Percentiles rank a stretch among this genome's conserved stretches.
phyloP scores from a whole-genome alignment of 2,797 vertebrate genomes.

The Labeo calbasu region DNA sequence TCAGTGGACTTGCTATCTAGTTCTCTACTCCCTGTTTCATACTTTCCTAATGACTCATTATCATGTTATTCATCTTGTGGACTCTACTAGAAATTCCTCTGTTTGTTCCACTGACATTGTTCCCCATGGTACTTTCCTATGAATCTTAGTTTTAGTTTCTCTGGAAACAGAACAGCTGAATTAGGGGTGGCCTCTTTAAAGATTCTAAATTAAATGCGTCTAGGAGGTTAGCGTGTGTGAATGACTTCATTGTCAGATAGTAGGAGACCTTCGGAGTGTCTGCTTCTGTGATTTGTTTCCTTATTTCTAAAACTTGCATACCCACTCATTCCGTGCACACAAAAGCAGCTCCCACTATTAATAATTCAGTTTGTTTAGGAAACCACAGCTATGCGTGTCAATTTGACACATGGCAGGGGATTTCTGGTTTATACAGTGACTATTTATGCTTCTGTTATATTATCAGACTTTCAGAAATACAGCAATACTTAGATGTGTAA shows the following conservation, averaged over 20 bases:
- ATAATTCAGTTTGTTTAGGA: slow-evolving; percentile 62
- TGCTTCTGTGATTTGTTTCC: slow-evolving; percentile 60
- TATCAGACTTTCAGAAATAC: background rate
- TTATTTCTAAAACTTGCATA: slow-evolving; percentile 33
- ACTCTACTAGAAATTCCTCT: slow-evolving; percentile 13
- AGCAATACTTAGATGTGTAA: background rate
- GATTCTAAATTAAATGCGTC: slow-evolving; percentile 35
- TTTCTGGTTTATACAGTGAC: background rate
- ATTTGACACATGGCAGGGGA: background rate
- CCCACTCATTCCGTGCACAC: slow-evolving; percentile 39
- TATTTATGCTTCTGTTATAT: background rate
- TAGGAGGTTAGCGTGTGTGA: slow-evolving; percentile 61
- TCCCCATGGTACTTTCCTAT: slow-evolving; percentile 6
- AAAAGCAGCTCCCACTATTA: slow-evolving; percentile 52
- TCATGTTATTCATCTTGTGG: background rate
- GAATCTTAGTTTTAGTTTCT: background rate
- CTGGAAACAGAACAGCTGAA: slow-evolving; percentile 26
- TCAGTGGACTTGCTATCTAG: background rate
- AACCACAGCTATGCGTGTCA: background rate
- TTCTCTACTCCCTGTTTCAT: background rate
- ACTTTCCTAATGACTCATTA: background rate
- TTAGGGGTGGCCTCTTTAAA: slow-evolving; percentile 13
- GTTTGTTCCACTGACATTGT: background rate
- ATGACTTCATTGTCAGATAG: slow-evolving; percentile 66
- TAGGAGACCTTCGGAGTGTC: slow-evolving; percentile 21